Base-by-base conservation (phyloP, 2,113 vertebrate genomes). In the Sitta europaea region DNA sequence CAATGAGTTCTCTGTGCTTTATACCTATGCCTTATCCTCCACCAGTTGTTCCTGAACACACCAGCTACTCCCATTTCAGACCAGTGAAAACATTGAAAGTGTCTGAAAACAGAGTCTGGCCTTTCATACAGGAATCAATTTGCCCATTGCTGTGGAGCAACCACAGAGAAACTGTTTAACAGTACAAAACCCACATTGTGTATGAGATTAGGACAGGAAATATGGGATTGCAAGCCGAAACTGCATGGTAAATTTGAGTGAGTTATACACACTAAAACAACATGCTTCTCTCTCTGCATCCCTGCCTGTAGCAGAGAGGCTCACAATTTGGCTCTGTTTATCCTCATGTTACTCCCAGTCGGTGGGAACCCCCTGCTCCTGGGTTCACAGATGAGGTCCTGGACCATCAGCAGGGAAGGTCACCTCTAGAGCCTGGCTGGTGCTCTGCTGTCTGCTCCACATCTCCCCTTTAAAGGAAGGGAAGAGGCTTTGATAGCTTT, bases 161-260 rank as follows among this genome's bases (percentile, higher is more conserved):
- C 91, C 70, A 75, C 72, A 87, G 91, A 53, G 91, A 81, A 92
- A 55, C 73, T 19, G 31, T 74, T 89, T 29, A 77, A 54, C 67
- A 86, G 92, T 23, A 97, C 95, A 97, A 96, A 89, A 2, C 83
- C 70, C 86, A 72, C 91, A 96, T 94, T 95, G 93, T 96, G 8
- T 29, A 38, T 68, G 83, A 95, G 94, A 95, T 96, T 94, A 97
- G 73, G 84, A 86, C 80, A 95, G 95, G 96, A 96, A 96, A 94
- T 89, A 79, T 1, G 61, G 93, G 89, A 68, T 78, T 85, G 94
- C 80, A 96, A 95, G 93, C 81, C n/a, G 84, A 96, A 97, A 96
- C 95, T 95, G 76, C 94, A 36, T 45, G 95, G 92, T 67, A 77
- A 92, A 96, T 97, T 96, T 92, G 80, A 78, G 76, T 78, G 76